Evolutionary conservation across 2,888 invertebrate species (phyloP).

Genomic region (Sarcophaga carnaria): DNA sequence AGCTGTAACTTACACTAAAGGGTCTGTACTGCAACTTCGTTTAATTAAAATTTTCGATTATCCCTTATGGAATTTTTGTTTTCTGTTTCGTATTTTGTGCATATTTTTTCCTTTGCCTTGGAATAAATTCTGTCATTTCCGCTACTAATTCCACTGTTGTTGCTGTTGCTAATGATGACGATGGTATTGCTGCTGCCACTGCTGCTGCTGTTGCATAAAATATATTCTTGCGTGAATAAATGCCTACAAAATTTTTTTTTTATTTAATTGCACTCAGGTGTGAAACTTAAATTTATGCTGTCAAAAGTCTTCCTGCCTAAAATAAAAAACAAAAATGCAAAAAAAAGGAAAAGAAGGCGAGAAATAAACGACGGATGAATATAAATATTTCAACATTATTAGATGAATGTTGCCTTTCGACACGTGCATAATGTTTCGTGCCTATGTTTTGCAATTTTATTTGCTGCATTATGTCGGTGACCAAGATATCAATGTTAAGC

Average conservation of each 20-base stretch:
- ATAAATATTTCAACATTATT: conserved; percentile 43
- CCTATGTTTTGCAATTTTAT: neutral
- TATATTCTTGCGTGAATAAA: neutral
- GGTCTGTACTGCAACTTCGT: neutral
- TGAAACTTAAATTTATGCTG: conserved; percentile 68
- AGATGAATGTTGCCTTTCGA: conserved; percentile 2
- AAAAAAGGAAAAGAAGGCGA: neutral
- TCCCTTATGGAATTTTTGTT: neutral
- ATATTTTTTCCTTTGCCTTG: neutral
- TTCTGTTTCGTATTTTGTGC: neutral
- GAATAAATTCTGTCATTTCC: no score
- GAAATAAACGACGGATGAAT: neutral
- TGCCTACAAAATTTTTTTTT: conserved; percentile 33
- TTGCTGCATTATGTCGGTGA: neutral
- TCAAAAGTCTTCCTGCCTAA: conserved; percentile 13
- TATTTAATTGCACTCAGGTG: conserved; percentile 71
- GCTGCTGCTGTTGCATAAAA: neutral
- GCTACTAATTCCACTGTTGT: no score
- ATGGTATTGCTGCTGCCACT: no score
- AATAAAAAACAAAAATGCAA: neutral
- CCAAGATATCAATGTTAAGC: neutral
- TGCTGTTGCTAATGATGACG: no score
- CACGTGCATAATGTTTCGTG: neutral
- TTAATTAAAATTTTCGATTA: neutral
- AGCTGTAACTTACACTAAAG: neutral